phyloP scores from a whole-genome alignment of 1,140 invertebrate genomes.

The Drosophila ironensis region DNA sequence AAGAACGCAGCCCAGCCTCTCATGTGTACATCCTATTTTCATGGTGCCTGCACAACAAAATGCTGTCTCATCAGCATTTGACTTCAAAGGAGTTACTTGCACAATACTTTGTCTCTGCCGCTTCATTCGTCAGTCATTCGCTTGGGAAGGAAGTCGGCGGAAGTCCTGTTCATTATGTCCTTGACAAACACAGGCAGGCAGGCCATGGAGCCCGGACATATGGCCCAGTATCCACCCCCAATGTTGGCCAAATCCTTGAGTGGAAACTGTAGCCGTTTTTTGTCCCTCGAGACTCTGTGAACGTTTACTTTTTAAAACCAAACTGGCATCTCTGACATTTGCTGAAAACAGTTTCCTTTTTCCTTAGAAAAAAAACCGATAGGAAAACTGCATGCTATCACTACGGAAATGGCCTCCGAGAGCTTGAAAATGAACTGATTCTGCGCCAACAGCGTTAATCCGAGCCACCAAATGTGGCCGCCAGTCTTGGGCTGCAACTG shows the following conservation, averaged over 20 bases:
- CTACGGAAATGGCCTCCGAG: conserved; percentile 39
- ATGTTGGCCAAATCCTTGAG: background rate
- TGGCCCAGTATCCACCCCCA: background rate
- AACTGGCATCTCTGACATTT: background rate
- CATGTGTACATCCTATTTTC: conserved; percentile 55
- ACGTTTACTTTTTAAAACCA: background rate
- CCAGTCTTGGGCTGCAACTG: conserved; percentile 57
- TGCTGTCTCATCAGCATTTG: conserved; percentile 69
- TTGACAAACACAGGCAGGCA: conserved; percentile 54
- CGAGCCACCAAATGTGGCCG: conserved; percentile 21
- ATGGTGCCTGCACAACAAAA: conserved; percentile 62
- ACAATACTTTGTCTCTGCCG: conserved; percentile 43
- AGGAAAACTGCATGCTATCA: conserved; percentile 64
- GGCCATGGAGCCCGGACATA: conserved; percentile 29
- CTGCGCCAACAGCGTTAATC: background rate
- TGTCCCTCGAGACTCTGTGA: too few relatives aligned
- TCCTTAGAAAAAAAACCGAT: background rate
- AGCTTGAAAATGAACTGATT: conserved; percentile 13
- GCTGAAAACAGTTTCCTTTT: conserved; percentile 36
- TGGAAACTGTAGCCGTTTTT: background rate
- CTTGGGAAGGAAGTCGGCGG: conserved; percentile 37
- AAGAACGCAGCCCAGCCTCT: conserved; percentile 23
- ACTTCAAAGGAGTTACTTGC: conserved; percentile 76
- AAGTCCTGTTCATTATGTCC: conserved; percentile 75
- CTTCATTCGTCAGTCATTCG: conserved; percentile 1